Base-by-base conservation (phyloP, 2,113 vertebrate genomes). In the Balaeniceps rex region DNA sequence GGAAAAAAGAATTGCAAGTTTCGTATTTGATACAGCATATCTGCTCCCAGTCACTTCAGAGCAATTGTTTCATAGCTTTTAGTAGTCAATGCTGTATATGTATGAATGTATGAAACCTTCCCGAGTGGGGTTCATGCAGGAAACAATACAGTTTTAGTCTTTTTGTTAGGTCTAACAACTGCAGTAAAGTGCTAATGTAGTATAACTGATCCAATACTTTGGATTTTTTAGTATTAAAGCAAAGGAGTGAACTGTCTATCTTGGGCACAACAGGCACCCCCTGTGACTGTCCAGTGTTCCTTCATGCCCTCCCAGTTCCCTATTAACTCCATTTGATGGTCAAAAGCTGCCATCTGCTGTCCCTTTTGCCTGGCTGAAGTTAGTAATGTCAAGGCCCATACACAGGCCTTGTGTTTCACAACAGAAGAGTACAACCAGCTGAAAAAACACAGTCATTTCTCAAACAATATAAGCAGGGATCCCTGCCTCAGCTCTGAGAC, bases 271-370 rank as follows among this genome's bases (percentile, higher is more conserved):
- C 3, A 84, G 28, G 60, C 54, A 77, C 31, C 2, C 29, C 68
- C 51, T 1, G 2, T 87, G 70, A 87, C 61, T 46, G 14, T 25
- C 46, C 44, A 44, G 14, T 7, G 19, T 21, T 83, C 10, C n/a
- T 79, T 78, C 28, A 47, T 23, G 44, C 61, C 40, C 47, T 65
- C 12, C 13, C 40, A 52, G 58, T 21, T 5, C 79, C 61, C 29
- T 14, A 69, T 49, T 49, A 85, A 65, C 46, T 51, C 66, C 23
- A 40, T 47, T 26, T 88, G 26, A 90, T 55, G 64, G 72, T 49
- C 55, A 61, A 78, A 83, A 96, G 86, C 86, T 92, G 91, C 91
- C 96, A 94, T 57, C 93, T 96, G 83, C 88, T 95, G 83, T 78
- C 80, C 51, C 34, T 66, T 76, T 46, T 58, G 46, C 55, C 77